Evolutionary conservation across 2,888 invertebrate genomes (phyloP).

Genomic region (Junonia oenone): DNA sequence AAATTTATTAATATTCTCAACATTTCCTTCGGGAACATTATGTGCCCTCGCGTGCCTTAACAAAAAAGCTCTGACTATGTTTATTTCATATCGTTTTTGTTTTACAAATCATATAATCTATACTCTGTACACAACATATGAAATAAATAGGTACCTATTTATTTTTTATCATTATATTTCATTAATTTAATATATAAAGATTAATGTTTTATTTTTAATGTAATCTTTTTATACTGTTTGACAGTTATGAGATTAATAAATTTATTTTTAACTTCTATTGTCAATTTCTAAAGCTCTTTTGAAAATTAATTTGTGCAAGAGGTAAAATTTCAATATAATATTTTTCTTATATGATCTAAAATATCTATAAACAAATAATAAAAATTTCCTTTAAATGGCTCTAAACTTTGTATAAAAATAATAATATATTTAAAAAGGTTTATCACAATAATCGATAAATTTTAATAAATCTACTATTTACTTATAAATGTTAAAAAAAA

Average conservation of each 20-base stretch:
- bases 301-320: conserved; percentile 4
- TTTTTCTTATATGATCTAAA: neutral
- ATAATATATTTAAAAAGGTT: neutral
- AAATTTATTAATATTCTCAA: too few species aligned
- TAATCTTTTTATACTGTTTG: neutral
- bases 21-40: too few species aligned
- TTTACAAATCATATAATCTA: too few species aligned
- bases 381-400: neutral
- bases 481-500: neutral
- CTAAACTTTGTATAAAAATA: neutral
- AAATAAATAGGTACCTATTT: too few species aligned
- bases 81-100: too few species aligned
- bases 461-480: neutral
- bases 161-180: too few species aligned
- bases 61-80: too few species aligned
- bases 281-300: conserved; percentile 27
- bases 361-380: neutral
- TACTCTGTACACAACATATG: too few species aligned
- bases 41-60: too few species aligned
- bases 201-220: too few species aligned
- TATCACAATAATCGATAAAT: neutral
- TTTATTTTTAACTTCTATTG: conserved; percentile 23
- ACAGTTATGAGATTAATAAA: conserved; percentile 1
- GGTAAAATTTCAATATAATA: neutral
- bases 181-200: too few species aligned